Conservation (phyloP, 2,888 invertebrate genomes). For the Drosophila aldrichi region DNA sequence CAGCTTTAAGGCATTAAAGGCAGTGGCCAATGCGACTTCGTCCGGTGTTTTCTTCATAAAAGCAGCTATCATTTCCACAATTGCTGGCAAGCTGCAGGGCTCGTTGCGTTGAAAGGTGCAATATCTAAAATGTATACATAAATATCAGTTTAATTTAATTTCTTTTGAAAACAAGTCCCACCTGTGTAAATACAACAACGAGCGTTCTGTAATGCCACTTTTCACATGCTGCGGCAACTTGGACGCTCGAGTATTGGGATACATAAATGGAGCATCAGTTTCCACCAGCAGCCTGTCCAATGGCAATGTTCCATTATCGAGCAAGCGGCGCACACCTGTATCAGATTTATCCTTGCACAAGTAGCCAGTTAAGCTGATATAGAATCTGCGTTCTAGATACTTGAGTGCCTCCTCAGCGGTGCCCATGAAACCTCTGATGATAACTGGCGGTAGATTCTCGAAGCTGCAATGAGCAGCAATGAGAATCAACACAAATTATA, state of each 20-base stretch:
- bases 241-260: constrained; percentile 96
- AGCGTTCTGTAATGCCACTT: constrained; percentile 94
- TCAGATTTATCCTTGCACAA: constrained; percentile 92
- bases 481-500: not conserved
- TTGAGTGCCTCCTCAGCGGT: constrained; percentile 92
- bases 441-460: constrained; percentile 89
- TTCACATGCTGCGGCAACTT: constrained; percentile 95
- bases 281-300: constrained; percentile 94
- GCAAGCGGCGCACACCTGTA: constrained; percentile 93
- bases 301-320: constrained; percentile 93
- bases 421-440: constrained; percentile 97
- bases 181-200: constrained; percentile 85
- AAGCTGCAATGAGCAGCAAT: constrained; percentile 69
- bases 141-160: not conserved
- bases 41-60: constrained; percentile 94
- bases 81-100: constrained; percentile 96
- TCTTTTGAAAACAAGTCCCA: constrained; percentile 30
- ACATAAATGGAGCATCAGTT: constrained; percentile 98
- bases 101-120: constrained; percentile 98
- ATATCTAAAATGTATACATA: constrained; percentile 87
- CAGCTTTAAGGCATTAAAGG: constrained; percentile 95
- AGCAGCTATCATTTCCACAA: constrained; percentile 97
- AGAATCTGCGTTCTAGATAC: constrained; percentile 94
- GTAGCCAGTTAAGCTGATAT: constrained; percentile 92
- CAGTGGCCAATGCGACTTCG: constrained; percentile 95